Base-by-base conservation (phyloP, 2,888 invertebrate genomes). In the Baronia brevicornis region DNA sequence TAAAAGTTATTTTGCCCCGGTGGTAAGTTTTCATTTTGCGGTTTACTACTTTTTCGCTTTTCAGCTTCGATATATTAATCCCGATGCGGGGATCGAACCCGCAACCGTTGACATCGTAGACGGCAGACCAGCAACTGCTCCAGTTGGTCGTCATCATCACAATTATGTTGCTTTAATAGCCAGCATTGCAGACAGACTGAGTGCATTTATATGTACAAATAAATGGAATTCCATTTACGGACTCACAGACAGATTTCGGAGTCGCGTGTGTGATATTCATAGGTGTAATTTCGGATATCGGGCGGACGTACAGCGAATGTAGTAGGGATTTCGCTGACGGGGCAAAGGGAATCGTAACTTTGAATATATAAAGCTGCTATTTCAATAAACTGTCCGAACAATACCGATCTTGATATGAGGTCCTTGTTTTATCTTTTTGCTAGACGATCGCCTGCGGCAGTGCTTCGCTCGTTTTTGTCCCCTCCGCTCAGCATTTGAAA, bases 211-310 rank as follows among this genome's bases (percentile, higher is more conserved):
- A 20, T 22, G 12, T 27, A 33, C 22, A 27, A 27, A 33, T 33
- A 27, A 22, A 33, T 22, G 12, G 27, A 8, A 26, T 14, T 5
- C 27, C 27, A 33, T 33, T 33, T 33, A 20, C 11, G 21, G 26
- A 20, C 21, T 10, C 15, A 15, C 21, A 19, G 7, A 28, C 19
- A 6, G 28, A 20, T 28, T n/a, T 13, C 20, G 12, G 8, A 4
- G 13, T 12, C 2, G 13, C 31, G 19, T 25, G 9, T 17, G 4
- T 14, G 33, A 33, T 28, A 33, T 33, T 33, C 33, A 33, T 28
- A 27, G 14, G 27, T 22, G 33, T 28, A 27, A 33, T 33, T 33
- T 33, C 20, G 22, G 22, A 15, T 33, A 33, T 28, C 27, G 33
- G 22, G 21, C 27, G n/a, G n/a, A n/a, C 18, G 27, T 8, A 17